phyloP scores from a whole-genome alignment of 2,888 invertebrate genomes.

The Heteromyza rotundicornis region DNA sequence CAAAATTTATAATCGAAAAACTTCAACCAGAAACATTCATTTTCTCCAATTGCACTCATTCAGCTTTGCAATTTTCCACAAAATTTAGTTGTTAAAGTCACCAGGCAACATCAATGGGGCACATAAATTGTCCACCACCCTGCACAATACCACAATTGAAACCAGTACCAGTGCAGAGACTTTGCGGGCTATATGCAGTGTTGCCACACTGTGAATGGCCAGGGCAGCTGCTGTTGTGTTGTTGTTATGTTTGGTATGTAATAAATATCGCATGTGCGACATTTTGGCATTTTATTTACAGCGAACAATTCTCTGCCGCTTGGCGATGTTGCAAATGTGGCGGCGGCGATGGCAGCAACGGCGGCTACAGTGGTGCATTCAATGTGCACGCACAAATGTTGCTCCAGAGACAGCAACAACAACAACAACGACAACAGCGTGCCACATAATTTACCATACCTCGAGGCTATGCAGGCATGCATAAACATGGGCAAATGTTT shows the following conservation, averaged over 20 bases:
- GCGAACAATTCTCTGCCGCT: conserved; percentile 28
- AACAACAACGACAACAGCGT: not conserved
- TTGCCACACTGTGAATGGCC: conserved; percentile 35
- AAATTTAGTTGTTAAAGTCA: conserved; percentile 55
- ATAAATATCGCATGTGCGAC: conserved; percentile 49
- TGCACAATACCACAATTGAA: not conserved
- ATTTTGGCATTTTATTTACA: conserved; percentile 47
- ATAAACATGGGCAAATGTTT: not conserved
- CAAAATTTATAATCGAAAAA: too few species aligned
- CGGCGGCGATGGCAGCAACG: too few species aligned
- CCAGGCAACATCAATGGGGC: conserved; percentile 51
- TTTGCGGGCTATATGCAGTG: conserved; percentile 18
- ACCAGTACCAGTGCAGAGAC: not conserved
- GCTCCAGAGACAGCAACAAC: not conserved
- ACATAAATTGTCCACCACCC: conserved; percentile 43
- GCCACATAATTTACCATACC: not conserved
- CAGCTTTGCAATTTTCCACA: conserved; percentile 6
- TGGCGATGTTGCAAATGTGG: conserved; percentile 2
- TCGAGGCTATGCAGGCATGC: not conserved
- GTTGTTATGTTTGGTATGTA: conserved; percentile 41
- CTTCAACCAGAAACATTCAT: not conserved
- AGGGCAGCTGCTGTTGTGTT: conserved; percentile 15
- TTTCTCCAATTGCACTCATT: not conserved
- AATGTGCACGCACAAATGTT: conserved; percentile 24
- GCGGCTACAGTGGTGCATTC: conserved; percentile 9